Evolutionary conservation across 2,797 vertebrate species (phyloP), one percentile per base, ranked within the genome.

Genomic region (Scolopax rusticola): DNA sequence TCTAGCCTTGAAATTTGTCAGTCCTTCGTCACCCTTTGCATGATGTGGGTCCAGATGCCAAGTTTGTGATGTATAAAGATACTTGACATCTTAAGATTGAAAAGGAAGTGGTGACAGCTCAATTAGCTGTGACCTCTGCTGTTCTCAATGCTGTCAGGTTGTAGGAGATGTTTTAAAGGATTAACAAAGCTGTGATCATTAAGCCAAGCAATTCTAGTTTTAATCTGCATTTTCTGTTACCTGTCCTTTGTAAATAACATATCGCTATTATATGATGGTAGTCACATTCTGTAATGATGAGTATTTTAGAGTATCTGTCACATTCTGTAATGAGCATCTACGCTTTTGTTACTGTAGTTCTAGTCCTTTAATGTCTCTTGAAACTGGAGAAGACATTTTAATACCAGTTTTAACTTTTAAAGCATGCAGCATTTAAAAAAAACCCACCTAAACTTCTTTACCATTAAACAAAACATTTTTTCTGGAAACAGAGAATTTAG

Each of bases 31-130:
- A 90, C 71, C 51, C 16, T 71, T 71, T 83, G 48, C 40, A 17
- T 83, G 88, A 90, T 79, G 50, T 70, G 60, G 28, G 65, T 93
- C 36, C 84, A 92, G 43, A 61, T 92, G 56, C 60, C 88, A 57
- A 38, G 64, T 73, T n/a, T 63, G 69, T 53, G 53, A 54, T 67
- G n/a, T 64, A 51, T 53, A 70, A 84, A 76, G 53, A 38, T n/a
- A 9, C 14, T 83, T 80, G 68, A 79, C 48, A n/a, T 82, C 41
- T 30, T 32, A 68, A 30, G 48, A 50, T 61, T 77, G 68, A 68
- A 61, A 84, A 87, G 68, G 71, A 81, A 80, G 84, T 65, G 68
- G 84, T 96, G 90, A 92, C 73, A 83, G 68, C 61, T 71, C 45
- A 69, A 9, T 68, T 15, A 73, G 51, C 71, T 69, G 81, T 71